phyloP scores from a whole-genome alignment of 2,113 vertebrate species.

The Gobius niger region DNA sequence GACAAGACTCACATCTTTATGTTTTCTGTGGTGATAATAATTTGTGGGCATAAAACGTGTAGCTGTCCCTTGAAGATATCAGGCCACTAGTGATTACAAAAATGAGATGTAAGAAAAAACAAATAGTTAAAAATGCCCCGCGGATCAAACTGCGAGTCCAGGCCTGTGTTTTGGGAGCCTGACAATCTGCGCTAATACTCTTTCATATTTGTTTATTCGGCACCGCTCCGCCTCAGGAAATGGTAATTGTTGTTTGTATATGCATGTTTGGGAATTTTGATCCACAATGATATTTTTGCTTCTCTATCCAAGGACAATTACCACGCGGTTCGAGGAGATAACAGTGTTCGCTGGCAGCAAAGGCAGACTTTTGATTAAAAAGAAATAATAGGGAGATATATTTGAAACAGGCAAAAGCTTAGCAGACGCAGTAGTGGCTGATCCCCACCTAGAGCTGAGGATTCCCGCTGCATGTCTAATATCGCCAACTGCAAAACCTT shows the following conservation, averaged over 20 bases:
- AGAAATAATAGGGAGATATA: constrained; percentile 52
- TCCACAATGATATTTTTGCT: constrained; percentile 58
- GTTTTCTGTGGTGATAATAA: background rate
- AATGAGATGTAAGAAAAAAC: constrained; percentile 57
- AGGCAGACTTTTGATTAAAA: constrained; percentile 59
- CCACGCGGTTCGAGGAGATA: constrained; percentile 52
- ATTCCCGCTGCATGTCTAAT: constrained; percentile 44
- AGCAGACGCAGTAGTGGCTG: constrained; percentile 51
- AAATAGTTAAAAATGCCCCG: constrained; percentile 55
- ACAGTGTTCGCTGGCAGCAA: constrained; percentile 58
- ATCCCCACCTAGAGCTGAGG: constrained; percentile 45
- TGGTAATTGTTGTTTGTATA: constrained; percentile 68
- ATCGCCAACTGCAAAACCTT: constrained; percentile 14
- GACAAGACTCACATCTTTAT: constrained; percentile 11
- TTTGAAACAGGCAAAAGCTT: constrained; percentile 46
- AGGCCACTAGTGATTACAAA: constrained; percentile 60
- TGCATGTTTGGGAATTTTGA: constrained; percentile 65
- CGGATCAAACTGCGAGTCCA: constrained; percentile 35
- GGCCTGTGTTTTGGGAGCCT: constrained; percentile 22
- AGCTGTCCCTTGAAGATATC: constrained; percentile 40
- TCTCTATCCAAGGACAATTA: constrained; percentile 68
- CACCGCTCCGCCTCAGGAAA: constrained; percentile 51
- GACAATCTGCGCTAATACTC: constrained; percentile 38
- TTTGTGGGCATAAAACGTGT: constrained; percentile 32
- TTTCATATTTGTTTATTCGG: constrained; percentile 65